Percentiles rank a stretch among this genome's conserved stretches.
Conservation (phyloP, 1,140 invertebrate genomes). For the Lepidotrigona ventralis region DNA sequence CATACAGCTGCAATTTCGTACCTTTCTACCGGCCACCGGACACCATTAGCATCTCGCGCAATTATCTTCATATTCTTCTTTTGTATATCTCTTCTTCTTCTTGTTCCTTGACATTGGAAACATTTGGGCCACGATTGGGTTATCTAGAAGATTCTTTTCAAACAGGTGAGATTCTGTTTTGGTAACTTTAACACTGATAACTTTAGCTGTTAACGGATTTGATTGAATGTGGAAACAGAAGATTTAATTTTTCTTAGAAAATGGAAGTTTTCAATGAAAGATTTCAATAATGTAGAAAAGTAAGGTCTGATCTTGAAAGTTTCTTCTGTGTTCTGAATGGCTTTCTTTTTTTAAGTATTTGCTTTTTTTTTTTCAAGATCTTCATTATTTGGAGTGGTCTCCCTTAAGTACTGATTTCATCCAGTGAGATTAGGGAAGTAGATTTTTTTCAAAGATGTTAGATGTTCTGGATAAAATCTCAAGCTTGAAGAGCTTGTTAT, state of each 20-base stretch:
- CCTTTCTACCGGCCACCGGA: conserved; percentile 67
- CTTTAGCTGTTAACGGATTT: too few species aligned
- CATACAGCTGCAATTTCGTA: conserved; percentile 81
- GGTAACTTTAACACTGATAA: background rate
- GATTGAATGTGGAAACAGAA: background rate
- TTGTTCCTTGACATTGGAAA: background rate
- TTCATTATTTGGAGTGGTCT: background rate
- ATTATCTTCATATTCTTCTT: background rate
- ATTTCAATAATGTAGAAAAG: too few species aligned
- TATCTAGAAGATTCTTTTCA: too few species aligned
- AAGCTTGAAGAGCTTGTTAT: background rate
- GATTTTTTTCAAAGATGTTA: background rate
- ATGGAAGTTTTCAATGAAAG: too few species aligned
- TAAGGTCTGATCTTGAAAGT: too few species aligned
- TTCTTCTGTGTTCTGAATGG: too few species aligned
- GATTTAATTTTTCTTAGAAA: background rate
- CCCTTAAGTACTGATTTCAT: background rate
- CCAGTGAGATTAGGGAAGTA: background rate
- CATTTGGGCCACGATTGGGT: too few species aligned
- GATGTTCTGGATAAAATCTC: background rate
- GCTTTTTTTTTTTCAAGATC: background rate
- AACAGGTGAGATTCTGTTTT: conserved; percentile 2
- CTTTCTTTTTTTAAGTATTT: background rate
- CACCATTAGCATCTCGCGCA: background rate
- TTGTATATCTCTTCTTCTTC: background rate